Conservation (phyloP, 2,113 vertebrate genomes). For the Tenrec ecaudatus region DNA sequence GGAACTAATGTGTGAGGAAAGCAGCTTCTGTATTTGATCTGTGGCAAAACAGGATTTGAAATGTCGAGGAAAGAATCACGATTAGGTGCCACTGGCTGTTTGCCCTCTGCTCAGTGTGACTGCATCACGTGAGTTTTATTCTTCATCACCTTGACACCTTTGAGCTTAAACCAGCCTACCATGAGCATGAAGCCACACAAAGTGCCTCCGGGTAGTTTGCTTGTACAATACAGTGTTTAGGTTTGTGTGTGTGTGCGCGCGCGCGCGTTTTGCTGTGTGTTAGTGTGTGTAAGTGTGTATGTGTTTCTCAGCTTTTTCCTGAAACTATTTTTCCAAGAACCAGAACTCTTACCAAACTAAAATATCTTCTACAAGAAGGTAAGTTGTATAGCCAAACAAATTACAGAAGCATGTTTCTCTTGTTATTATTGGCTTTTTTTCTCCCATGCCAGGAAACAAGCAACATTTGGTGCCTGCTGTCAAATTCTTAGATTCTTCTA, state of each 20-base stretch:
- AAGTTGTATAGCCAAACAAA: background rate
- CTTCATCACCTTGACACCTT: slow-evolving; percentile 47
- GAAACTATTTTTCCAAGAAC: background rate
- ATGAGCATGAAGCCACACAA: background rate
- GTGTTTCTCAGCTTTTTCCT: background rate
- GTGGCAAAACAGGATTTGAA: background rate
- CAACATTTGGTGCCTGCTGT: background rate
- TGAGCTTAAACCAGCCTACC: slow-evolving; percentile 29
- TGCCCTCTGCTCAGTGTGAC: slow-evolving; percentile 34
- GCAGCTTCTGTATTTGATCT: slow-evolving; percentile 29
- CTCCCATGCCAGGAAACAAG: background rate
- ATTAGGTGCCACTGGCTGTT: slow-evolving; percentile 1
- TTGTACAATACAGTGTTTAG: slow-evolving; percentile 4
- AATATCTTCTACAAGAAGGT: background rate
- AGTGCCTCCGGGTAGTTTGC: background rate
- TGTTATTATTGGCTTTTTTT: background rate
- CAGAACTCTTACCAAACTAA: slow-evolving; percentile 24
- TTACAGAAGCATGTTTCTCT: background rate
- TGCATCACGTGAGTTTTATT: slow-evolving; percentile 21
- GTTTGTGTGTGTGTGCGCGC: too few relatives aligned
- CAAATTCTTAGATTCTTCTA: background rate
- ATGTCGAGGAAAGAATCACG: background rate
- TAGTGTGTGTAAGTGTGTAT: too few relatives aligned
- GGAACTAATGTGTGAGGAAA: slow-evolving; percentile 50
- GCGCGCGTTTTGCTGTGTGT: too few relatives aligned